Evolutionary conservation across 1,140 invertebrate species (phyloP).

Genomic region (Drosophila eugracilis): DNA sequence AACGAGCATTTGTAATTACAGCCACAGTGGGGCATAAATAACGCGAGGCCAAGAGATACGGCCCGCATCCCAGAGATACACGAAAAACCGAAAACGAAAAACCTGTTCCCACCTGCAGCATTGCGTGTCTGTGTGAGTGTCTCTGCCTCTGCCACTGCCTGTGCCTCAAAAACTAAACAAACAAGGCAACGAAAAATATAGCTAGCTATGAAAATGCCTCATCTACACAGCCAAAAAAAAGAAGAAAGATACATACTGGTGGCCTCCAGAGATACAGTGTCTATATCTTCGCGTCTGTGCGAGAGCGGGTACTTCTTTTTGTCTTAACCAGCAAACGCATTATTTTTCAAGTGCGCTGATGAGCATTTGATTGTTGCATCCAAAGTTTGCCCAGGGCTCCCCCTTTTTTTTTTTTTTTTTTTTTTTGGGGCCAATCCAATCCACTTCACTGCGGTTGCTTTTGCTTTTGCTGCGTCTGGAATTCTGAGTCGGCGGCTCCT

Average conservation of each 20-base stretch:
- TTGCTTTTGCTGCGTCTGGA: conserved; percentile 30
- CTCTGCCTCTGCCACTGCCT: conserved; percentile 60
- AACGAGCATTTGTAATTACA: conserved; percentile 69
- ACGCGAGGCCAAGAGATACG: conserved; percentile 74
- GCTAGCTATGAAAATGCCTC: conserved; percentile 67
- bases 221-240: conserved; percentile 52
- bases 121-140: conserved; percentile 50
- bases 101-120: conserved; percentile 82
- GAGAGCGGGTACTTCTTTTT: conserved; percentile 21
- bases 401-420: conserved; percentile 15
- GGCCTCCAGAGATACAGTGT: conserved; percentile 41
- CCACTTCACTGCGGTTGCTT: conserved; percentile 24
- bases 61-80: conserved; percentile 64
- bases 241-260: conserved; percentile 44
- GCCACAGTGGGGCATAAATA: conserved; percentile 79
- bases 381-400: conserved; percentile 34
- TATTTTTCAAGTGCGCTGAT: conserved; percentile 82
- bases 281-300: conserved; percentile 1
- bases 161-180: conserved; percentile 77
- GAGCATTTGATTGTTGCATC: conserved; percentile 78
- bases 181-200: conserved; percentile 78
- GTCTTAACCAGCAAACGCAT: conserved; percentile 67
- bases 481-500: conserved; percentile 39
- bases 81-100: conserved; percentile 38
- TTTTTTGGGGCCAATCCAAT: conserved; percentile 41